Percentiles rank a stretch among this genome's conserved stretches.
These are phyloP conservation scores for Valencia hispanica DNA, from an alignment of 2,797 vertebrate genomes.

Conservation along the genomic window DNA sequence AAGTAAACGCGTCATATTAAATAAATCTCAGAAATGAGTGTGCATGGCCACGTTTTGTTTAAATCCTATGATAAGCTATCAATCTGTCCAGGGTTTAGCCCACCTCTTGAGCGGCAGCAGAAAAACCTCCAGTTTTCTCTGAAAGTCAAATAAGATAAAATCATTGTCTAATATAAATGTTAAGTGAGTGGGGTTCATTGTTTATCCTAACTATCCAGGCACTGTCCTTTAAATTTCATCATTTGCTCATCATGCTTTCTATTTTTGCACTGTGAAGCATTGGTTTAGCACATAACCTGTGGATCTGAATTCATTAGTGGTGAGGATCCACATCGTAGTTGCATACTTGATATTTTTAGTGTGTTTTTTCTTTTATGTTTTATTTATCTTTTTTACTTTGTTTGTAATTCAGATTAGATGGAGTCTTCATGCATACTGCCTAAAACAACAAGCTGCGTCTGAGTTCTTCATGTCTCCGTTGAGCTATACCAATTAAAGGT, in stretches of 20 bases:
- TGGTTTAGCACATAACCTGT: background rate
- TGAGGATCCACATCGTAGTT: background rate
- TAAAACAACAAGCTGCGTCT: constrained; percentile 34
- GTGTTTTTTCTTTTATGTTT: constrained; percentile 26
- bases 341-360: background rate
- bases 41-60: background rate
- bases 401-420: constrained; percentile 21
- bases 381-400: constrained; percentile 10
- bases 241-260: background rate
- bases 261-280: background rate
- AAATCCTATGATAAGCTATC: background rate
- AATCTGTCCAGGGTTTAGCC: background rate
- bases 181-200: background rate
- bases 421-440: constrained; percentile 27
- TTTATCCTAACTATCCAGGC: background rate
- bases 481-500: constrained; percentile 49
- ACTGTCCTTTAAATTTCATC: background rate
- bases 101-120: background rate
- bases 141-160: background rate
- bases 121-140: background rate
- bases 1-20: background rate
- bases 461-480: constrained; percentile 52
- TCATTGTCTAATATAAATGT: background rate
- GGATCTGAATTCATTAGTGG: background rate
- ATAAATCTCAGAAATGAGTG: background rate